These are phyloP conservation scores for Myotis findleyi DNA, from an alignment of 2,797 vertebrate species.

Conservation along the genomic window DNA sequence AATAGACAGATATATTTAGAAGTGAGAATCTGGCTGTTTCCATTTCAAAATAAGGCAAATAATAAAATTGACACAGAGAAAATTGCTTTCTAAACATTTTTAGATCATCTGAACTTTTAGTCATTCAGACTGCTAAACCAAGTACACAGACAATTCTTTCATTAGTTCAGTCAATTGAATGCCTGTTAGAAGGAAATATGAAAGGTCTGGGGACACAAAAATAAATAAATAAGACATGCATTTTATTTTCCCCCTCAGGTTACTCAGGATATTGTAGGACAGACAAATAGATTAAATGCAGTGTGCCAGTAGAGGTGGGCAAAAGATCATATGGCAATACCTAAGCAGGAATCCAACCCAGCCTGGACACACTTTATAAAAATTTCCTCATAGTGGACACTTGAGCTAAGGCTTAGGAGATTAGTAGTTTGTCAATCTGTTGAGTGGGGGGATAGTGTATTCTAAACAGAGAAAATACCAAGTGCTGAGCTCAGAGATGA, in stretches of 20 bases:
- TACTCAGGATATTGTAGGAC: not conserved
- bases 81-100: not conserved
- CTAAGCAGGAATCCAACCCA: not conserved
- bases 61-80: conserved; percentile 1
- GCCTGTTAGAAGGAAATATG: not conserved
- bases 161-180: conserved; percentile 14
- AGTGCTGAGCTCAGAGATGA: not conserved
- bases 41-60: conserved; percentile 46
- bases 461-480: not conserved
- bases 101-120: not conserved
- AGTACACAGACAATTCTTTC: not conserved
- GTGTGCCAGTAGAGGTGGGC: not conserved
- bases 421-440: not conserved
- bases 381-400: not conserved
- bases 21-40: conserved; percentile 2
- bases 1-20: conserved; percentile 16
- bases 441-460: not conserved
- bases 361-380: not conserved
- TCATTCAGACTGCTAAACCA: not conserved
- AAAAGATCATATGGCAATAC: not conserved
- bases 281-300: not conserved
- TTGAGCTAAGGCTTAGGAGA: not conserved
- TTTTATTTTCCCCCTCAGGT: not conserved
- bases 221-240: not conserved
- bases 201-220: not conserved